Base-by-base conservation (phyloP, 2,797 vertebrate genomes). In the Melanogrammus aeglefinus region DNA sequence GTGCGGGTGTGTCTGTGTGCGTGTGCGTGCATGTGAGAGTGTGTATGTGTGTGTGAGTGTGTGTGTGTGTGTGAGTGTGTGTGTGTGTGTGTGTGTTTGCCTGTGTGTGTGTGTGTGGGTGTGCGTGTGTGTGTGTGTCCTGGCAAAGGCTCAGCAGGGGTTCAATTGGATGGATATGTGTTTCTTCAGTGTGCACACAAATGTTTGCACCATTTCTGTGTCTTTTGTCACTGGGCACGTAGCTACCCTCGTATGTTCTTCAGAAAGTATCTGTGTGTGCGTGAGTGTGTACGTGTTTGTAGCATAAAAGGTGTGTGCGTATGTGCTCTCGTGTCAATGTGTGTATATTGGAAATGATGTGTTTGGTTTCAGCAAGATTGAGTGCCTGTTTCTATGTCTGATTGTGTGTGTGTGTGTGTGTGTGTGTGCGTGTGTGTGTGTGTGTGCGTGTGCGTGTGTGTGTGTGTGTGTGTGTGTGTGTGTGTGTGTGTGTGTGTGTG, bases 331-430 rank as follows among this genome's bases (percentile, higher is more conserved):
- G 76, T 70, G 39, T 72, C 69, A 74, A 72, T 72, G 63, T 73
- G 35, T 73, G 44, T 78, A 70, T 78, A 76, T 78, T 72, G 83
- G 81, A 69, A 69, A 69, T 27, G 8, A 27, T 83, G 81, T 85
- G 85, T 84, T 29, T 88, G 85, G 85, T 84, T 29, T 88, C 92
- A 69, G 63, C 29, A n/a, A 69, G 63, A 69, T 69, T 69, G 63
- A 69, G 63, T 69, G 63, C 63, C 63, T 69, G 57, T 63, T 63
- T 63, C 24, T 63, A 63, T 63, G 69, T 71, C 27, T 71, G 69
- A 29, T 29, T 71, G 69, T 57, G 41, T 39, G 72, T 31, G 31
- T 31, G 31, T 31, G 31, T 31, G 31, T 31, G 31, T 31, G 31
- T 31, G 31, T 31, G 31, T 31, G 31, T 31, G 31, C 3, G 31